A percentile compares a stretch with the other conserved stretches of the same genome.
Evolutionary conservation across 2,113 vertebrate species (phyloP).

Genomic region (Copsychus sechellarum): DNA sequence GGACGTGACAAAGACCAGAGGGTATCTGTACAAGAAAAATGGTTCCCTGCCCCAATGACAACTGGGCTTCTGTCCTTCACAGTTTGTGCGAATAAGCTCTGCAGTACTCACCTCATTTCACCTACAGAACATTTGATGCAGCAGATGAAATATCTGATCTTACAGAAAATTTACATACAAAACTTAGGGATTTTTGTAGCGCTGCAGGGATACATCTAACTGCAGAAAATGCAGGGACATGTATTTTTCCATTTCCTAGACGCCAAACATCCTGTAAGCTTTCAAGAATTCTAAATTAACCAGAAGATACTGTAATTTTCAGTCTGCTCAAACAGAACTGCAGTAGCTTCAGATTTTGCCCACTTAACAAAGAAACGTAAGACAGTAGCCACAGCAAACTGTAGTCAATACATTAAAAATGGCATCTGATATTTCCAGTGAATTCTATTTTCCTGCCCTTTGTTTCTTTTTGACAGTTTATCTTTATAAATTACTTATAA

Average conservation of each 20-base stretch:
- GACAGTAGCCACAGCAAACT: not conserved
- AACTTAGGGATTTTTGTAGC: not conserved
- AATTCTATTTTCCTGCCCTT: not conserved
- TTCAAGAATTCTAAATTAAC: not conserved
- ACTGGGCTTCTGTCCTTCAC: not conserved
- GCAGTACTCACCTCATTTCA: not conserved
- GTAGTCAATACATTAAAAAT: not conserved
- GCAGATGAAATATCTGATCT: not conserved
- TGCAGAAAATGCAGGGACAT: not conserved
- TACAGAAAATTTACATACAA: not conserved
- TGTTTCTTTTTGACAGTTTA: not conserved
- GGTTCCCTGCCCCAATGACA: not conserved
- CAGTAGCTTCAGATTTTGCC: not conserved
- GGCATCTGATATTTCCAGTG: not conserved
- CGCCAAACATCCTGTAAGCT: not conserved
- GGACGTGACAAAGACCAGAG: not conserved
- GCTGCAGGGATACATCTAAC: not conserved
- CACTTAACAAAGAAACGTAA: not conserved
- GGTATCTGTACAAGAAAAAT: not conserved
- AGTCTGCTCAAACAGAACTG: not conserved
- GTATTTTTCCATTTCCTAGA: not conserved
- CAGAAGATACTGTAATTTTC: not conserved
- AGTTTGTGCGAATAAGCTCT: not conserved
- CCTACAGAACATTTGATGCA: not conserved
- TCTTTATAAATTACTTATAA: not conserved